These are phyloP conservation scores for Centropus unirufus DNA, from an alignment of 2,113 vertebrate species.

Conservation along the genomic window DNA sequence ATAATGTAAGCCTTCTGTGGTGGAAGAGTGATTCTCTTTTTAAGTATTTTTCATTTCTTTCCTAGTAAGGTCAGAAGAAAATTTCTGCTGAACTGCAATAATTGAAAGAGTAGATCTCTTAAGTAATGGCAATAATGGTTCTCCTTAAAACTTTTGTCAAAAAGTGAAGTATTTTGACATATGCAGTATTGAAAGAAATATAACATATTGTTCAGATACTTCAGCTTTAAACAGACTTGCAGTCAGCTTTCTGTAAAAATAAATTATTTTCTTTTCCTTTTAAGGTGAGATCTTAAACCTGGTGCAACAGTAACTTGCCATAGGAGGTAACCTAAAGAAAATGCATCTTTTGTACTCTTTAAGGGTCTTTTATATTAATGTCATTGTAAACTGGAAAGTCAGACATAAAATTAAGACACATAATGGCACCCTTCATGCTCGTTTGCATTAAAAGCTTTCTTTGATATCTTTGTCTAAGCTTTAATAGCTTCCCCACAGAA, in stretches of 20 bases:
- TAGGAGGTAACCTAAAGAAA: not conserved
- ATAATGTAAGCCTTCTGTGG: not conserved
- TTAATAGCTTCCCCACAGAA: constrained; percentile 25
- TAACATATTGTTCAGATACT: not conserved
- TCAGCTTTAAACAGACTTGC: not conserved
- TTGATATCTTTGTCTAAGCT: constrained; percentile 41
- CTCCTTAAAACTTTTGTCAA: not conserved
- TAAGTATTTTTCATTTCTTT: not conserved
- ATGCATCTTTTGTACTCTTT: not conserved
- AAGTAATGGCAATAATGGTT: not conserved
- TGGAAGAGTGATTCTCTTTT: not conserved
- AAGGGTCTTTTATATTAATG: not conserved
- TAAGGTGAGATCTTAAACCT: not conserved
- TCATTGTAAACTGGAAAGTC: not conserved
- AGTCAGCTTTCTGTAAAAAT: not conserved
- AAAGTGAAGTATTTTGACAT: not conserved
- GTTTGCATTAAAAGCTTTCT: constrained; percentile 26
- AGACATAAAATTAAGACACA: not conserved
- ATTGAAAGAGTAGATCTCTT: not conserved
- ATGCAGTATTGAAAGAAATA: not conserved
- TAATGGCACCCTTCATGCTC: not conserved
- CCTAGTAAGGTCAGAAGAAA: not conserved
- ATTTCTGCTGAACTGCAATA: not conserved
- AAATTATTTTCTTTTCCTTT: not conserved
- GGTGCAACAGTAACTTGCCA: not conserved